These are phyloP conservation scores for Narcine bancroftii DNA, from an alignment of 2,113 vertebrate genomes.

Conservation along the genomic window DNA sequence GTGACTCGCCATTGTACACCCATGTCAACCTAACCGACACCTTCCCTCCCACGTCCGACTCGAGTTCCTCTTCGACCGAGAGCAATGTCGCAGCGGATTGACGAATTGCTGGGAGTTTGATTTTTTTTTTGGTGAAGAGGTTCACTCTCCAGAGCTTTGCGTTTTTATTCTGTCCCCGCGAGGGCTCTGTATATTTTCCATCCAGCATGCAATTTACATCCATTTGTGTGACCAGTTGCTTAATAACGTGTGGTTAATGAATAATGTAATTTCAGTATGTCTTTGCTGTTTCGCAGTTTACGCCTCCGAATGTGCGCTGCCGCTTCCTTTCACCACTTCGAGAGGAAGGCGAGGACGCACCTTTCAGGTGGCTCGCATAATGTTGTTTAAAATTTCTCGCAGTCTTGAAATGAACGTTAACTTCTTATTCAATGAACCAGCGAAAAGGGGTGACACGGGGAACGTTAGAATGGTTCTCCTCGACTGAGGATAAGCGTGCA, in stretches of 20 bases:
- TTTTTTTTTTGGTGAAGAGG: neutral
- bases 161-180: neutral
- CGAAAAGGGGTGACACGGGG: neutral
- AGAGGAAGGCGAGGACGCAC: neutral
- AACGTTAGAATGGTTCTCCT: neutral
- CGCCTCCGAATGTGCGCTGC: neutral
- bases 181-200: neutral
- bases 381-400: neutral
- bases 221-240: neutral
- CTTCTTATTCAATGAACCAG: neutral
- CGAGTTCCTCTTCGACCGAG: neutral
- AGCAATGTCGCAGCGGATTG: neutral
- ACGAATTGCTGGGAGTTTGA: neutral
- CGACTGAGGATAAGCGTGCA: neutral
- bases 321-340: neutral
- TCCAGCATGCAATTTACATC: neutral
- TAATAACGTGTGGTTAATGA: neutral
- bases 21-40: neutral
- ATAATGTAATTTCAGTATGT: neutral
- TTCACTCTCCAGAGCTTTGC: neutral
- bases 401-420: neutral
- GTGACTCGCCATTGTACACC: neutral
- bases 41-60: neutral
- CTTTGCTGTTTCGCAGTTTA: neutral
- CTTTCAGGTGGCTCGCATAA: neutral